Evolutionary conservation across 2,113 vertebrate species (phyloP).

Genomic region (Channa argus): DNA sequence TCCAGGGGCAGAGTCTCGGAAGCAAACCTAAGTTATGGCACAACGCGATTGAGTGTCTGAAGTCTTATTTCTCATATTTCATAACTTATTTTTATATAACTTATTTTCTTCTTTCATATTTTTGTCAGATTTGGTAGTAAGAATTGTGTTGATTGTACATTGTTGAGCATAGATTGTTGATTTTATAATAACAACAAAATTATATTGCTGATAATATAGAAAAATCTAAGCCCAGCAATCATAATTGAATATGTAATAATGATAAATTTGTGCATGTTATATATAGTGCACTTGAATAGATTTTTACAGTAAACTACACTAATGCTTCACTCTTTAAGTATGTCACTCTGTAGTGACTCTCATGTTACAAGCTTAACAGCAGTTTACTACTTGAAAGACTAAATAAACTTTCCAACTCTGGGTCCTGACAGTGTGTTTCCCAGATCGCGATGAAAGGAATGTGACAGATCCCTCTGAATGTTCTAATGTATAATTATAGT

Average conservation of each 20-base stretch:
- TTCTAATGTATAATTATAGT: constrained; percentile 42
- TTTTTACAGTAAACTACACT: constrained; percentile 8
- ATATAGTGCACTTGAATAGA: constrained; percentile 1
- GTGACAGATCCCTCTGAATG: constrained; percentile 31
- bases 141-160: neutral
- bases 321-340: neutral
- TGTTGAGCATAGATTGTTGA: too few species aligned
- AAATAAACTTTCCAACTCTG: constrained; percentile 13
- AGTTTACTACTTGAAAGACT: constrained; percentile 36
- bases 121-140: neutral
- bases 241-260: too few species aligned
- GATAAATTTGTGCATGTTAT: too few species aligned
- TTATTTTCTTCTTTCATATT: constrained; percentile 30
- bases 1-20: constrained; percentile 58
- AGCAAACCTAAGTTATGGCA: constrained; percentile 34
- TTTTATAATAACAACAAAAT: too few species aligned
- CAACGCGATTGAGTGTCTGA: constrained; percentile 29
- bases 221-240: neutral
- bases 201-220: neutral
- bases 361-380: constrained; percentile 17
- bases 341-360: neutral
- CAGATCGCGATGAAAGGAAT: constrained; percentile 40
- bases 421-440: constrained; percentile 16
- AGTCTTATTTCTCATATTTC: constrained; percentile 33
- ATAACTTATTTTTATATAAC: constrained; percentile 25